Conservation (phyloP, 2,888 invertebrate genomes). For the Mycogona germanica region DNA sequence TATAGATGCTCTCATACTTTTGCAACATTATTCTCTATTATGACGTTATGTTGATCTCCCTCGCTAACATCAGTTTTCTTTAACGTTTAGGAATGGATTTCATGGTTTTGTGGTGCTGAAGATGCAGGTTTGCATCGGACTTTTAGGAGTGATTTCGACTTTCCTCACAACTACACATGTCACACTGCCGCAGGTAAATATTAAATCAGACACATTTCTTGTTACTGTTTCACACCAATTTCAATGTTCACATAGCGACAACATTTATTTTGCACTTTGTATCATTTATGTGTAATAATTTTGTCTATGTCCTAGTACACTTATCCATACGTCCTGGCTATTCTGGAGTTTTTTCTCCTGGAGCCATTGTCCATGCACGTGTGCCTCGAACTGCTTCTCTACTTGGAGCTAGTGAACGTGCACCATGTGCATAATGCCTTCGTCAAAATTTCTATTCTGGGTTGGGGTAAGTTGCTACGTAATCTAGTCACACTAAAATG, state of each 20-base stretch:
- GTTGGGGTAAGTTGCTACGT: conserved; percentile 18
- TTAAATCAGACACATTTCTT: neutral
- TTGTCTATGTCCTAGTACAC: conserved; percentile 42
- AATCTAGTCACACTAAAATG: neutral
- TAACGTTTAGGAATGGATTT: conserved; percentile 10
- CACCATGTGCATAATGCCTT: conserved; percentile 14
- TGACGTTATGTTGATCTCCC: neutral
- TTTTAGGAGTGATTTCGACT: conserved; percentile 12
- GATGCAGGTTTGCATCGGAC: conserved; percentile 17
- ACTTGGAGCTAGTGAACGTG: conserved; percentile 17
- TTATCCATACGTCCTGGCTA: conserved; percentile 46
- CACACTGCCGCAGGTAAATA: conserved; percentile 10
- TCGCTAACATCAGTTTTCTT: neutral
- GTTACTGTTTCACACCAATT: neutral
- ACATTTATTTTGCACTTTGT: neutral
- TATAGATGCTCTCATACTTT: too few species aligned
- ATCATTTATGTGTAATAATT: neutral
- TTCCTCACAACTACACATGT: conserved; percentile 11
- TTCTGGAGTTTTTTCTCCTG: conserved; percentile 48
- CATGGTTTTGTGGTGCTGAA: conserved; percentile 13
- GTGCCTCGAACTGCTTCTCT: conserved; percentile 19
- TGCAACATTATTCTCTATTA: neutral
- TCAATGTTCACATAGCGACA: too few species aligned
- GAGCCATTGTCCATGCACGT: conserved; percentile 19
- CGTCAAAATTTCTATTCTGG: conserved; percentile 14